Evolutionary conservation across 2,888 invertebrate species (phyloP), one percentile per base, ranked within the genome.

Genomic region (Griposia aprilina): DNA sequence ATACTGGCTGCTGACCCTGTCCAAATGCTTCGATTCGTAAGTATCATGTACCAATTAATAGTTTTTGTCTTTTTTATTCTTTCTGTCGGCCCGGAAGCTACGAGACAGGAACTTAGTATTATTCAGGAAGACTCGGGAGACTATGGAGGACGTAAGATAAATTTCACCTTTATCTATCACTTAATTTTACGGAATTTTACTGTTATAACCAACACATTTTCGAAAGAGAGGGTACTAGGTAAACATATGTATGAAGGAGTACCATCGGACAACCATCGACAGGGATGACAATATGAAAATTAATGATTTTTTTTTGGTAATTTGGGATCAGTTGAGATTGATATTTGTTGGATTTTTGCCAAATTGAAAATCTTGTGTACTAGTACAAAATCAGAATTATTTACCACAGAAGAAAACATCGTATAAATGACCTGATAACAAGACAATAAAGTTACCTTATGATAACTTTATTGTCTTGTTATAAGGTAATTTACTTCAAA

Each of bases 21-120:
- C 96, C 0, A 96, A 96, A 79, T 97, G 96, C 86, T 96, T 96
- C 72, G 93, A 95, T 48, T 5, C 93, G 96, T 97, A 80, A 95
- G 96, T 95, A 41, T 63, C 1, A 36, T 45, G 26, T 41, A 20
- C 11, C 0, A 17, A 26, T 66, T n/a, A n/a, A n/a, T n/a, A n/a
- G n/a, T n/a, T n/a, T n/a, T n/a, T n/a, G n/a, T n/a, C n/a, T 1
- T 66, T 36, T 26, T 6, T 17, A 26, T 8, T 4, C 5, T 48
- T 52, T 45, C n/a, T 36, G 0, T 71, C 10, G 5, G 5, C 70
- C 26, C 2, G 2, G 2, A 60, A 45, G 15, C 17, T 36, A 23
- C 10, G 15, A 52, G 23, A 30, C 23, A 52, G 15, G 10, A 52
- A 68, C 8, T 30, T 23, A 10, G 15, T 48, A 48, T 45, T 67